phyloP scores from a whole-genome alignment of 1,140 invertebrate genomes.

The Arctopsyche grandis region DNA sequence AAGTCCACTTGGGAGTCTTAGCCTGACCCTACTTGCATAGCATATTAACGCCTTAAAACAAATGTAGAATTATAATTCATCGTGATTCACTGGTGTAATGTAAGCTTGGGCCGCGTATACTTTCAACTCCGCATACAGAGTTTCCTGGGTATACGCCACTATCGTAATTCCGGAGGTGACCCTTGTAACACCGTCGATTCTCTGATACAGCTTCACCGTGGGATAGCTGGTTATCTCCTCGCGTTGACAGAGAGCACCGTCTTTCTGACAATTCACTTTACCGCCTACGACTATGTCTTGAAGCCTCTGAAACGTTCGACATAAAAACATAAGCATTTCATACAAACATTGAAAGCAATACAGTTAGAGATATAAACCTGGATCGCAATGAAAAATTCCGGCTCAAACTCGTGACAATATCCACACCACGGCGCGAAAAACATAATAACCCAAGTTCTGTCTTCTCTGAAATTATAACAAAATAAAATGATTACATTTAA shows the following conservation, averaged over 20 bases:
- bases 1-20: no score
- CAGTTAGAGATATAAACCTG: conserved; percentile 63
- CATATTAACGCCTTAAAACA: no score
- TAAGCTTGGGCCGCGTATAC: conserved; percentile 42
- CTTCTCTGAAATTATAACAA: conserved; percentile 42
- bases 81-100: conserved; percentile 50
- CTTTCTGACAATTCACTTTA: conserved; percentile 51
- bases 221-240: conserved; percentile 49
- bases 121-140: conserved; percentile 44
- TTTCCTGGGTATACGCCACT: conserved; percentile 43
- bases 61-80: conserved; percentile 46
- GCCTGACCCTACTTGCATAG: no score
- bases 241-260: conserved; percentile 45
- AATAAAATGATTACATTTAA: conserved; percentile 10
- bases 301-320: conserved; percentile 45
- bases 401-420: conserved; percentile 76
- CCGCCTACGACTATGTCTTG: conserved; percentile 47
- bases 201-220: conserved; percentile 52
- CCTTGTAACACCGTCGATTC: conserved; percentile 46
- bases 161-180: conserved; percentile 42
- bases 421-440: conserved; percentile 83
- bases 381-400: conserved; percentile 74
- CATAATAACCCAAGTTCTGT: conserved; percentile 73
- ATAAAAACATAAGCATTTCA: neutral
- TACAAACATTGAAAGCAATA: neutral